phyloP scores from a whole-genome alignment of 2,797 vertebrate species.

The Galaxias olidus region DNA sequence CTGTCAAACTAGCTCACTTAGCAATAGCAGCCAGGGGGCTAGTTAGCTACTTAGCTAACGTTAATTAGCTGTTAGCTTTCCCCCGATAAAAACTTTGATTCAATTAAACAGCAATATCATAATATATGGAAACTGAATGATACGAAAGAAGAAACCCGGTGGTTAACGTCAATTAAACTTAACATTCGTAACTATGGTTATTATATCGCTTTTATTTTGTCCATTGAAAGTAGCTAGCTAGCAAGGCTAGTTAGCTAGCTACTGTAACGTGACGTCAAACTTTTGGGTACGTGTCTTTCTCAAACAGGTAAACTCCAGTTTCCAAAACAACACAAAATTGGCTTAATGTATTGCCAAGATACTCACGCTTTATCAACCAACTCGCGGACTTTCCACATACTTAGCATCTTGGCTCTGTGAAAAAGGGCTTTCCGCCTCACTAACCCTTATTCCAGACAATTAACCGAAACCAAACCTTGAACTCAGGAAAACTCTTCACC shows the following conservation, averaged over 20 bases:
- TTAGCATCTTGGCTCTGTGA: slow-evolving; percentile 83
- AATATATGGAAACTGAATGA: no score
- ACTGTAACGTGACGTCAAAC: slow-evolving; percentile 77
- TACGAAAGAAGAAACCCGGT: no score
- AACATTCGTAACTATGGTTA: no score
- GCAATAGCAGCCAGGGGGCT: slow-evolving; percentile 50
- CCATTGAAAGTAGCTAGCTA: slow-evolving; percentile 22
- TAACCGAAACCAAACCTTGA: slow-evolving; percentile 68
- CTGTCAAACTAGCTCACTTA: slow-evolving; percentile 73
- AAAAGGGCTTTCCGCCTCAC: slow-evolving; percentile 68
- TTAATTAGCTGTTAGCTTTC: background rate
- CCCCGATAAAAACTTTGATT: no score
- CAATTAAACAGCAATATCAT: no score
- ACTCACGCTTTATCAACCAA: slow-evolving; percentile 99
- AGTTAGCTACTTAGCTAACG: slow-evolving; percentile 30
- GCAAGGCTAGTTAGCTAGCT: slow-evolving; percentile 57
- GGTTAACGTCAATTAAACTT: no score
- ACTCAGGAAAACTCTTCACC: slow-evolving; percentile 74
- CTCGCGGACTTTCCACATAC: slow-evolving; percentile 98
- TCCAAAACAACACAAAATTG: slow-evolving; percentile 36
- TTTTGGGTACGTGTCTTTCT: slow-evolving; percentile 82
- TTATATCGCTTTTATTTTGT: background rate
- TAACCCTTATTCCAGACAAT: slow-evolving; percentile 59
- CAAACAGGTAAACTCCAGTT: slow-evolving; percentile 70
- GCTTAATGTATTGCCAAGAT: slow-evolving; percentile 35